phyloP scores from a whole-genome alignment of 2,113 vertebrate species.

The Dasyornis broadbenti region DNA sequence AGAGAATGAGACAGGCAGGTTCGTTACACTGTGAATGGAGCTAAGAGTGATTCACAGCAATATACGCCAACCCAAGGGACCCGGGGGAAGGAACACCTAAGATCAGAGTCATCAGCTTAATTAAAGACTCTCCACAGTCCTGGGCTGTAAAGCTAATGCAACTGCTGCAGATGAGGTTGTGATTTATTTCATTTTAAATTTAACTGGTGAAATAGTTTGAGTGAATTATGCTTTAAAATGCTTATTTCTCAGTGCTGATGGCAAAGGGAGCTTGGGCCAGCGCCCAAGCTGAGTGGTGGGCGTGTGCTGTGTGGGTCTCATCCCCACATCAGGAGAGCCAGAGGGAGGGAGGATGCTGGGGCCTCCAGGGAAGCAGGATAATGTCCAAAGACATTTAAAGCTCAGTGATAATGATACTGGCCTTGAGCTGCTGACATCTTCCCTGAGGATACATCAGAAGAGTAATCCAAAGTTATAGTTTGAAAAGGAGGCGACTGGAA shows the following conservation, averaged over 20 bases:
- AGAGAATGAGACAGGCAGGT: background rate
- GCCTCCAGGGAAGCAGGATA: background rate
- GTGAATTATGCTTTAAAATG: background rate
- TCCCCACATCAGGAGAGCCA: background rate
- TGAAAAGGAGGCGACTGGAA: background rate
- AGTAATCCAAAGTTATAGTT: background rate
- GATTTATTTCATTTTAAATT: background rate
- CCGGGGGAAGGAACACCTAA: background rate
- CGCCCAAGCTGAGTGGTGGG: accelerated
- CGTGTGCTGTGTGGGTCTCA: background rate
- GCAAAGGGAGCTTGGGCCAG: background rate
- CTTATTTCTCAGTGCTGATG: background rate
- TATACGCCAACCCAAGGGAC: accelerated
- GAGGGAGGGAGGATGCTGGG: background rate
- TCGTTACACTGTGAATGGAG: background rate
- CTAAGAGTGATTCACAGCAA: background rate
- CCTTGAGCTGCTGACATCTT: background rate
- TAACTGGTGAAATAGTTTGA: background rate
- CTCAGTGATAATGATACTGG: background rate
- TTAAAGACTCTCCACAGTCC: background rate
- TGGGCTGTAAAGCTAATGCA: background rate
- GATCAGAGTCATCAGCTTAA: background rate
- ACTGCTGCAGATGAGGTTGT: background rate
- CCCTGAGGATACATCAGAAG: background rate
- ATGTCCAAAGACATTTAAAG: background rate